Percentiles rank a stretch among this genome's conserved stretches.
Conservation (phyloP, 2,888 invertebrate species). For the Achlya flavicornis region DNA sequence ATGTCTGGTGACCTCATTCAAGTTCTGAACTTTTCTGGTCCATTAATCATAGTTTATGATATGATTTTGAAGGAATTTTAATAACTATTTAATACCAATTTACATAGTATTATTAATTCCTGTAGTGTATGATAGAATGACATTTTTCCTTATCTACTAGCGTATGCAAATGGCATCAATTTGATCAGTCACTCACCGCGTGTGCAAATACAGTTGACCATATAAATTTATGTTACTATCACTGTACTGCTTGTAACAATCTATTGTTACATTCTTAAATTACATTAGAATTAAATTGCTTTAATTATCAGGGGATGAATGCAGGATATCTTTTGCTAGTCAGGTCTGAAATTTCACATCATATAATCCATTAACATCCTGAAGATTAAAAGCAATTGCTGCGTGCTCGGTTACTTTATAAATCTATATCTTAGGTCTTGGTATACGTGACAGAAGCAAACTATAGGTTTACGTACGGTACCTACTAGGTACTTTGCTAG, state of each 20-base stretch:
- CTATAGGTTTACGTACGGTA: too few relatives aligned
- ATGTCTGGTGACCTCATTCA: constrained; percentile 8
- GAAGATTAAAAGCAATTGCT: too few relatives aligned
- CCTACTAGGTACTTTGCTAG: too few relatives aligned
- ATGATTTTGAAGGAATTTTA: neutral
- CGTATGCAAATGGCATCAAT: neutral
- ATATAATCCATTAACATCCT: too few relatives aligned
- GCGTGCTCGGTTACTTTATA: too few relatives aligned
- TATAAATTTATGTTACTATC: neutral
- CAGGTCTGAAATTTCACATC: too few relatives aligned
- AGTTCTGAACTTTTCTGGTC: neutral
- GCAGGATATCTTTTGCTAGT: too few relatives aligned
- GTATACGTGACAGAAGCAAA: too few relatives aligned
- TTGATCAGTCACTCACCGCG: neutral
- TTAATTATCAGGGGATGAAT: too few relatives aligned
- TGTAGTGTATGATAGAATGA: neutral
- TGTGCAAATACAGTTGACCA: neutral
- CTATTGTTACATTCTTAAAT: too few relatives aligned
- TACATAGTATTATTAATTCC: neutral
- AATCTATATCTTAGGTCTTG: too few relatives aligned
- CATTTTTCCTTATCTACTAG: neutral
- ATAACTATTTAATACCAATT: neutral
- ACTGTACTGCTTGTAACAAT: neutral
- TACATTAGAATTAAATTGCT: too few relatives aligned
- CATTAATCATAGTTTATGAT: neutral